phyloP scores from a whole-genome alignment of 2,888 invertebrate genomes.

The Euplagia quadripunctaria region DNA sequence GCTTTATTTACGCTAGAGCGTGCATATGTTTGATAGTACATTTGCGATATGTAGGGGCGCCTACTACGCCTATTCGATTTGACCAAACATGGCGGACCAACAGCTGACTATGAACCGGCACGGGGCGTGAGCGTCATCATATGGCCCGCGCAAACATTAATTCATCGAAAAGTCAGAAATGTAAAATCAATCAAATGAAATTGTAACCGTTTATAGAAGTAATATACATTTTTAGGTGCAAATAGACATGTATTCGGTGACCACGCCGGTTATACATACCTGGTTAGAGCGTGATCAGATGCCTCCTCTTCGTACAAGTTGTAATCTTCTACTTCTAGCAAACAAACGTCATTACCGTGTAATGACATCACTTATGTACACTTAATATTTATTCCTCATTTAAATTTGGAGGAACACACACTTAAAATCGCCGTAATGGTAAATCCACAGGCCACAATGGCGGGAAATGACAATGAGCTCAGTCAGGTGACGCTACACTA shows the following conservation, averaged over 20 bases:
- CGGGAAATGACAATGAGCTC: constrained; percentile 88
- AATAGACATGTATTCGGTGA: constrained; percentile 57
- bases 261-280: constrained; percentile 86
- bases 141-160: constrained; percentile 63
- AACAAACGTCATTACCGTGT: constrained; percentile 86
- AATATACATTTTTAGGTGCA: constrained; percentile 19
- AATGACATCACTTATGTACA: constrained; percentile 83
- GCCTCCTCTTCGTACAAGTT: constrained; percentile 86
- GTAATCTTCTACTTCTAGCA: constrained; percentile 86
- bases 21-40: constrained; percentile 70
- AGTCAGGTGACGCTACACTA: constrained; percentile 86
- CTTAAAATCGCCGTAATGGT: constrained; percentile 61
- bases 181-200: constrained; percentile 11
- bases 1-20: constrained; percentile 61
- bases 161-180: constrained; percentile 22
- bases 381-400: constrained; percentile 71
- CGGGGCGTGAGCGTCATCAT: constrained; percentile 80
- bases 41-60: constrained; percentile 67
- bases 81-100: constrained; percentile 87
- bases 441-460: constrained; percentile 84
- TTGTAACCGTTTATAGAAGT: constrained; percentile 8
- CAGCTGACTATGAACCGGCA: constrained; percentile 87
- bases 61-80: constrained; percentile 86
- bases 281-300: constrained; percentile 85
- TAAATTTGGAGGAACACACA: constrained; percentile 59